These are phyloP conservation scores for Drosophila truncata DNA, from an alignment of 1,140 invertebrate genomes.

Conservation along the genomic window DNA sequence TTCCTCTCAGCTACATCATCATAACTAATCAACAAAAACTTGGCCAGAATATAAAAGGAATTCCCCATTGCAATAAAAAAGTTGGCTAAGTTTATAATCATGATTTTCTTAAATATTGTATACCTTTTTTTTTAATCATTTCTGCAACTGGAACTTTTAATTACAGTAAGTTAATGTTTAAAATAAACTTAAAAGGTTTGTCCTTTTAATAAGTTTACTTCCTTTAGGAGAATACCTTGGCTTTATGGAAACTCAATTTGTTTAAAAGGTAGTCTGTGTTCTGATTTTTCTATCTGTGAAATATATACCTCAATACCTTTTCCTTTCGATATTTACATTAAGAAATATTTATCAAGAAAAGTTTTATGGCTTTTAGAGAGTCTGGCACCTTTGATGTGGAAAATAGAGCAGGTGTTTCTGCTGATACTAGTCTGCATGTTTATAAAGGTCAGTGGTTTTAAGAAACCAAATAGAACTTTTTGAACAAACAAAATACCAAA, in stretches of 20 bases:
- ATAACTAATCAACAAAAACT: conserved; percentile 10
- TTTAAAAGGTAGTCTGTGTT: not conserved
- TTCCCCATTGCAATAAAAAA: not conserved
- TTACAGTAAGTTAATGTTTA: too few relatives aligned
- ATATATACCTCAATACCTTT: too few relatives aligned
- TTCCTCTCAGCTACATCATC: not conserved
- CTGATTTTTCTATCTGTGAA: not conserved
- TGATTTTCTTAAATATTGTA: not conserved
- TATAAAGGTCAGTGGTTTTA: conserved; percentile 14
- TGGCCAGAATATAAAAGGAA: conserved; percentile 11
- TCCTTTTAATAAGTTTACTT: not conserved
- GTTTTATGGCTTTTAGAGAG: not conserved
- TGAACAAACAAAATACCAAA: not conserved
- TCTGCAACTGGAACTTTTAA: too few relatives aligned
- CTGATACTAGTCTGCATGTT: not conserved
- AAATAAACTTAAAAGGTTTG: too few relatives aligned
- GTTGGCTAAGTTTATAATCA: not conserved
- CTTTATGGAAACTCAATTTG: not conserved
- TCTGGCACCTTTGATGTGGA: conserved; percentile 6
- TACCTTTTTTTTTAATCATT: not conserved
- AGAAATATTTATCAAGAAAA: conserved; percentile 12
- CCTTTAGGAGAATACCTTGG: not conserved
- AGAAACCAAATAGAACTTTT: conserved; percentile 20
- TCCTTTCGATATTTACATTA: not conserved
- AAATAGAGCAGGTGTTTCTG: conserved; percentile 6